Percentiles rank a stretch among this genome's conserved stretches.
phyloP scores from a whole-genome alignment of 2,113 vertebrate species.

The Romanogobio albipinnatus region DNA sequence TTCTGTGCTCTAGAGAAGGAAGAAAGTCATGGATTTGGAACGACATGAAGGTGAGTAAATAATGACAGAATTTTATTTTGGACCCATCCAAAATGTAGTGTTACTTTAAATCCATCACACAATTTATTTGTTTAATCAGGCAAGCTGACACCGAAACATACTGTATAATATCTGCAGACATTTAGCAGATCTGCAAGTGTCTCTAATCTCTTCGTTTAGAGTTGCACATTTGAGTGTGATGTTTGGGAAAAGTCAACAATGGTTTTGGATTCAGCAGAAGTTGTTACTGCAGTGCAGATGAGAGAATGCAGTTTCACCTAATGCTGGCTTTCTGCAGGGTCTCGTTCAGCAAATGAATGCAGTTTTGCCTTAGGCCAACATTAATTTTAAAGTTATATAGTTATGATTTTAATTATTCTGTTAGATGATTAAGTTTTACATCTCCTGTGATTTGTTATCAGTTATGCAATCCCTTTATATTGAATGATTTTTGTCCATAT shows the following conservation, averaged over 20 bases:
- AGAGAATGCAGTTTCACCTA: not conserved
- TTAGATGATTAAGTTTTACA: slow-evolving; percentile 15
- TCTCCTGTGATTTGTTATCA: slow-evolving; percentile 1
- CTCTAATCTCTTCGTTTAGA: slow-evolving; percentile 17
- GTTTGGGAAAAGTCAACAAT: slow-evolving; percentile 30
- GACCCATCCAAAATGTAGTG: too few species aligned
- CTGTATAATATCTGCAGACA: slow-evolving; percentile 19
- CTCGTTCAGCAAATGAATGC: slow-evolving; percentile 20
- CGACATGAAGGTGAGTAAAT: not conserved
- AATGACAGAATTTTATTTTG: not conserved
- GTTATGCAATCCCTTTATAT: slow-evolving; percentile 10
- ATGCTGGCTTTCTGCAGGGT: slow-evolving; percentile 22
- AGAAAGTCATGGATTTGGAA: not conserved
- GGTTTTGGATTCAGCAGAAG: not conserved
- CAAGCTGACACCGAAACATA: slow-evolving; percentile 6
- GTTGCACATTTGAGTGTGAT: slow-evolving; percentile 23
- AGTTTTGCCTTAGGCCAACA: slow-evolving; percentile 24
- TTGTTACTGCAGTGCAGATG: not conserved
- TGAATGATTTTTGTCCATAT: not conserved
- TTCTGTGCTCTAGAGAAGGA: not conserved
- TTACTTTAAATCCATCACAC: slow-evolving; percentile 3
- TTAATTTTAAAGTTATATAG: slow-evolving; percentile 31
- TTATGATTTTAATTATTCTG: slow-evolving; percentile 23
- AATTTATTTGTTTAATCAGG: slow-evolving; percentile 20
- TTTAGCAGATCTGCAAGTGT: not conserved